A percentile compares a stretch with the other conserved stretches of the same genome.
phyloP scores from a whole-genome alignment of 2,113 vertebrate genomes.

The Fulica atra region DNA sequence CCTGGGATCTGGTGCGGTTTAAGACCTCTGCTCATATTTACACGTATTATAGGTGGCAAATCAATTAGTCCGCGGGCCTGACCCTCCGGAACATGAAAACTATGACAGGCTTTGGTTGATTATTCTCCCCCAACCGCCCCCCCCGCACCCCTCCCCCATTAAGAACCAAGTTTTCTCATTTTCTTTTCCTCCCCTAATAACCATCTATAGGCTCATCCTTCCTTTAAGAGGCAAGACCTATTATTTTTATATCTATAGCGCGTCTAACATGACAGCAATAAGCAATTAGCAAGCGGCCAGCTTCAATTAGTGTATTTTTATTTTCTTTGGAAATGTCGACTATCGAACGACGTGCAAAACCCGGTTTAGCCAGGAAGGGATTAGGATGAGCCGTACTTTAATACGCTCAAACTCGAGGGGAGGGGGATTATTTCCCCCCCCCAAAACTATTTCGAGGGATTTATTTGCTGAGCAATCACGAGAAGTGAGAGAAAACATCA shows the following conservation, averaged over 20 bases:
- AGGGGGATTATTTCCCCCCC: not conserved
- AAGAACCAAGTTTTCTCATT: not conserved
- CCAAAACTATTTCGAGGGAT: not conserved
- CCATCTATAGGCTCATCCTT: not conserved
- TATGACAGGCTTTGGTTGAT: not conserved
- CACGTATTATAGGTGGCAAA: not conserved
- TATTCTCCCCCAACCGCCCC: not conserved
- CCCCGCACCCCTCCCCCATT: not conserved
- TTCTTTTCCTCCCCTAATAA: not conserved
- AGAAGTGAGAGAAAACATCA: not conserved
- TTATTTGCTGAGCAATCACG: not conserved
- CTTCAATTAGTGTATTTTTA: not conserved
- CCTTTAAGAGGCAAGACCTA: not conserved
- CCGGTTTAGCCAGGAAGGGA: not conserved
- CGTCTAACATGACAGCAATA: not conserved
- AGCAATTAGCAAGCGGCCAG: not conserved
- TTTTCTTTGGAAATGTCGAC: not conserved
- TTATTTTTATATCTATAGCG: not conserved
- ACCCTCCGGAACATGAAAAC: not conserved
- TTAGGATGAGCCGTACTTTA: not conserved
- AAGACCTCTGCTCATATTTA: not conserved
- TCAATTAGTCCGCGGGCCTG: constrained; percentile 30
- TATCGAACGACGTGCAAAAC: not conserved
- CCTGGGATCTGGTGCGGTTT: not conserved
- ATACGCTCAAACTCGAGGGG: not conserved